Conservation (phyloP, 2,888 invertebrate species). For the Chironomus tentans region DNA sequence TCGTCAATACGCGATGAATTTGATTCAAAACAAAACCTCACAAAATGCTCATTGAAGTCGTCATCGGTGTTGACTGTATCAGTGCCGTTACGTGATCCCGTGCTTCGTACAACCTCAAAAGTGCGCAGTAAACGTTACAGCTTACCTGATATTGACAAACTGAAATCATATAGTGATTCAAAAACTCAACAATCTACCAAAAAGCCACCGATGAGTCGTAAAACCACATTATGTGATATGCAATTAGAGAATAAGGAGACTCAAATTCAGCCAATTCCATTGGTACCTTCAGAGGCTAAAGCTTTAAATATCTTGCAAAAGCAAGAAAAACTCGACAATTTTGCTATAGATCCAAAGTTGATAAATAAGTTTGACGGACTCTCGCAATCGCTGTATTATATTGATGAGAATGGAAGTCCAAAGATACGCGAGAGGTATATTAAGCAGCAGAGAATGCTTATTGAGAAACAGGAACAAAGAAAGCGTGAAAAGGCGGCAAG, state of each 20-base stretch:
- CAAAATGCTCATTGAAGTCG: slow-evolving; percentile 5
- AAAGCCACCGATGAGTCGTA: not conserved
- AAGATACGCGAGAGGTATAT: slow-evolving; percentile 33
- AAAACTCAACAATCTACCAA: not conserved
- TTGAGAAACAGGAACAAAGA: slow-evolving; percentile 35
- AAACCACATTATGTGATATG: slow-evolving; percentile 6
- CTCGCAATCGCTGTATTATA: slow-evolving; percentile 41
- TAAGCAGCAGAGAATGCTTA: slow-evolving; percentile 15
- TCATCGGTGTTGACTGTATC: slow-evolving; percentile 11
- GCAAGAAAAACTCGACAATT: slow-evolving; percentile 26
- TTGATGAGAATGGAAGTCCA: slow-evolving; percentile 42
- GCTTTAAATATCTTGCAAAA: not conserved
- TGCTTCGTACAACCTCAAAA: not conserved
- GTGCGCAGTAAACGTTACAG: slow-evolving; percentile 17
- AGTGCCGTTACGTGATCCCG: not conserved
- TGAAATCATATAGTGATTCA: slow-evolving; percentile 9
- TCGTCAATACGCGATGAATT: slow-evolving; percentile 7
- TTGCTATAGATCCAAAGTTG: slow-evolving; percentile 36
- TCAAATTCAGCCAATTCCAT: not conserved
- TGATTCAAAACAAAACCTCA: slow-evolving; percentile 15
- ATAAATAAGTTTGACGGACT: slow-evolving; percentile 42
- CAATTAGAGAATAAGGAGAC: not conserved
- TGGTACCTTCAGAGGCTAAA: not conserved
- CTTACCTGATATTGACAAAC: slow-evolving; percentile 19
- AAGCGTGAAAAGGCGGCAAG: slow-evolving; percentile 32